Base-by-base conservation (phyloP, 1,140 invertebrate species). In the Cydia pomonella region DNA sequence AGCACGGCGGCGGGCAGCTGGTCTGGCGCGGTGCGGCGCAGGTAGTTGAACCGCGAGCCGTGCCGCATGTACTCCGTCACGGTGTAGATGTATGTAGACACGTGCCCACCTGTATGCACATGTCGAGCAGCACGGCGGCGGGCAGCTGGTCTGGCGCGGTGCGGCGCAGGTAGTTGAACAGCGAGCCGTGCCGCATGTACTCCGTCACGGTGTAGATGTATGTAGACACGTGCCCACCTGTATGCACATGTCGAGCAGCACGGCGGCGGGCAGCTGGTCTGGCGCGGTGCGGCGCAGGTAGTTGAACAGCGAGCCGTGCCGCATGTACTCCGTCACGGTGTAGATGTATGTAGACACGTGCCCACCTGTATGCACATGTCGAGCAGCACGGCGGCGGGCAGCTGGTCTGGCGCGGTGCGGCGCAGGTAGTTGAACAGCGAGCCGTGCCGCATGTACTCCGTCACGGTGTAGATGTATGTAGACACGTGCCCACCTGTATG, bases 401-500 rank as follows among this genome's bases (percentile, higher is more conserved):
- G 94, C 41, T 12, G 41, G 41, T 44, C 9, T 6, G 29, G 29
- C 3, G 29, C 29, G 29, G 29, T 29, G 44, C 38, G 6, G 3
- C 25, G 82, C 80, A 99, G 94, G 94, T 98, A 98, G 89, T 98
- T 97, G 76, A 98, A 93, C 74, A 99, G 94, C 25, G 98, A 98
- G 83, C 98, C 98, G 89, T 97, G 96, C 89, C 96, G 96, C 97
- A 99, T 98, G 88, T 98, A 98, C 93, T 99, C 98, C 76, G 98
- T 99, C 72, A 99, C 97, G 86, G 86, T 99, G 91, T 98, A 98
- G 85, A 99, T 98, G 44, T 98, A 98, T 85, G 99, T 98, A 29
- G 29, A 29, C 29, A 29, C 29, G 29, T 29, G 29, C 29, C 29
- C 87, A 97, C 97, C 94, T 99, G 98, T 93, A 98, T 96, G 88